Conservation (phyloP, 1,140 invertebrate genomes). For the Saccostrea cuccullata region DNA sequence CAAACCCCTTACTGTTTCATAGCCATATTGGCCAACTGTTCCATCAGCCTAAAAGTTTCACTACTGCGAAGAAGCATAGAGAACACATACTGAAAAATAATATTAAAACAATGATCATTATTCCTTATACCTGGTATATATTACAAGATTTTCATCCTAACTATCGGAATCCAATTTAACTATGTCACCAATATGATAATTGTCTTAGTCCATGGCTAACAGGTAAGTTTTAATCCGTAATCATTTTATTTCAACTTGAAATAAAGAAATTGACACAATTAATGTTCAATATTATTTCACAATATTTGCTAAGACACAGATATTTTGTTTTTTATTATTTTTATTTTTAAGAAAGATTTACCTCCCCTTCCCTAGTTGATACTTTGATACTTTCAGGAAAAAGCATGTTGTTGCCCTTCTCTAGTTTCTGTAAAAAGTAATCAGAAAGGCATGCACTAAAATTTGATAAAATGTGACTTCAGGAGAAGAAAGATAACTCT, state of each 20-base stretch:
- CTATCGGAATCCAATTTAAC: too few species aligned
- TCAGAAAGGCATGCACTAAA: not conserved
- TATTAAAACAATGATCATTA: not conserved
- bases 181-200: too few species aligned
- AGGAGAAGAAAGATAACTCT: constrained; percentile 29
- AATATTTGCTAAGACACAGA: too few species aligned
- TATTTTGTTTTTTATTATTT: not conserved
- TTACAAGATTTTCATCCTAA: too few species aligned
- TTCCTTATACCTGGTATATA: not conserved
- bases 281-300: too few species aligned
- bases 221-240: too few species aligned
- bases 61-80: constrained; percentile 92
- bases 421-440: constrained; percentile 84
- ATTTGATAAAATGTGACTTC: not conserved
- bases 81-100: constrained; percentile 85
- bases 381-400: constrained; percentile 93
- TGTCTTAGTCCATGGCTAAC: too few species aligned
- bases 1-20: constrained; percentile 89
- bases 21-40: constrained; percentile 96
- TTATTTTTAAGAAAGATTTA: constrained; percentile 66
- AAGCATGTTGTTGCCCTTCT: constrained; percentile 86
- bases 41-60: constrained; percentile 94
- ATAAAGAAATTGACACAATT: too few species aligned
- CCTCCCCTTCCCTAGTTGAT: constrained; percentile 88
- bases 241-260: too few species aligned